Percentiles rank a stretch among this genome's conserved stretches.
phyloP scores from a whole-genome alignment of 2,113 vertebrate species.

The Marmota monax region DNA sequence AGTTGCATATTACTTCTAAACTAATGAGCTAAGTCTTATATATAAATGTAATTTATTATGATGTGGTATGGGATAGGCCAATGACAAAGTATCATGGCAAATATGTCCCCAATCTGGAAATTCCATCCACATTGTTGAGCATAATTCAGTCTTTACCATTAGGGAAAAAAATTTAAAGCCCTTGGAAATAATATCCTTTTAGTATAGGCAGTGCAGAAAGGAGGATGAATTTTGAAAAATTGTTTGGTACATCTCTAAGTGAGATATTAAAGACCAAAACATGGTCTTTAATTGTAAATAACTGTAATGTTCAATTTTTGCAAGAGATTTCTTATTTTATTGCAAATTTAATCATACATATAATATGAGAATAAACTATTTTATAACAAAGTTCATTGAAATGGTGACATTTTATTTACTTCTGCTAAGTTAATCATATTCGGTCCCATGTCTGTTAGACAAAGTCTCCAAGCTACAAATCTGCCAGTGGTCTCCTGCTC shows the following conservation, averaged over 20 bases:
- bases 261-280: not conserved
- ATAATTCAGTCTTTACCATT: not conserved
- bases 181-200: not conserved
- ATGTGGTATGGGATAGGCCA: not conserved
- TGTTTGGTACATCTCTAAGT: not conserved
- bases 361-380: not conserved
- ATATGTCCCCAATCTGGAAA: not conserved
- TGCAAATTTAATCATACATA: not conserved
- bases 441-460: not conserved
- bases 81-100: not conserved
- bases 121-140: not conserved
- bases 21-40: not conserved
- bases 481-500: not conserved
- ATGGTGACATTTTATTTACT: not conserved
- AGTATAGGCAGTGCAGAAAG: not conserved
- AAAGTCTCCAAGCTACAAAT: not conserved
- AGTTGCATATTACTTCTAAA: not conserved
- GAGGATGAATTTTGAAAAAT: not conserved
- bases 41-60: not conserved
- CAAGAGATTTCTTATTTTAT: not conserved
- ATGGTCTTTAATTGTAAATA: not conserved
- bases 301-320: not conserved
- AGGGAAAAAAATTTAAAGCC: not conserved
- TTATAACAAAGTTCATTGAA: not conserved
- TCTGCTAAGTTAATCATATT: not conserved